A percentile compares a stretch with the other conserved stretches of the same genome.
Evolutionary conservation across 2,888 invertebrate genomes (phyloP).

Genomic region (Drosophila recens): DNA sequence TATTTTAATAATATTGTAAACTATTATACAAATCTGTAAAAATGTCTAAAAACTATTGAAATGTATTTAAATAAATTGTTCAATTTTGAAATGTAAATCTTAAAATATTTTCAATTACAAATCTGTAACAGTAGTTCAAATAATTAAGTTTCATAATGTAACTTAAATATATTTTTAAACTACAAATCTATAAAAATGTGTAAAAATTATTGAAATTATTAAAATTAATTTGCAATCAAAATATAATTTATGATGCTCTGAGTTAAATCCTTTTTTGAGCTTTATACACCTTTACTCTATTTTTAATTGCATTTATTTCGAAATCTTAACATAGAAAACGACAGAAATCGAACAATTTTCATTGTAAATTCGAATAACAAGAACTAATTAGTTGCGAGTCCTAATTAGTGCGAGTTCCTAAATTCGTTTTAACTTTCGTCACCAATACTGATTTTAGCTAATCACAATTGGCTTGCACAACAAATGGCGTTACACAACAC

Average conservation of each 20-base stretch:
- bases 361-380: background rate
- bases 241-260: background rate
- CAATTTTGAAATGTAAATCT: no score
- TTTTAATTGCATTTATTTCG: background rate
- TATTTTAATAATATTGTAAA: background rate
- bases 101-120: no score
- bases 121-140: no score
- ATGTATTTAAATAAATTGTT: background rate
- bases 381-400: background rate
- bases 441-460: background rate
- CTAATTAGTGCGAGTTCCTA: background rate
- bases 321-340: background rate
- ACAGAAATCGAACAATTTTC: background rate
- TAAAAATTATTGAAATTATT: background rate
- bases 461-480: background rate
- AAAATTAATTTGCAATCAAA: background rate
- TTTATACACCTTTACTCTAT: background rate
- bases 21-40: background rate
- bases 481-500: slow-evolving; percentile 25
- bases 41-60: background rate
- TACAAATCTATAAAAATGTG: background rate
- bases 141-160: background rate
- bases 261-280: background rate
- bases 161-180: background rate
- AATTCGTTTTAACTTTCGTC: background rate